Conservation (phyloP, 2,797 vertebrate species). For the Hyperoplus immaculatus region DNA sequence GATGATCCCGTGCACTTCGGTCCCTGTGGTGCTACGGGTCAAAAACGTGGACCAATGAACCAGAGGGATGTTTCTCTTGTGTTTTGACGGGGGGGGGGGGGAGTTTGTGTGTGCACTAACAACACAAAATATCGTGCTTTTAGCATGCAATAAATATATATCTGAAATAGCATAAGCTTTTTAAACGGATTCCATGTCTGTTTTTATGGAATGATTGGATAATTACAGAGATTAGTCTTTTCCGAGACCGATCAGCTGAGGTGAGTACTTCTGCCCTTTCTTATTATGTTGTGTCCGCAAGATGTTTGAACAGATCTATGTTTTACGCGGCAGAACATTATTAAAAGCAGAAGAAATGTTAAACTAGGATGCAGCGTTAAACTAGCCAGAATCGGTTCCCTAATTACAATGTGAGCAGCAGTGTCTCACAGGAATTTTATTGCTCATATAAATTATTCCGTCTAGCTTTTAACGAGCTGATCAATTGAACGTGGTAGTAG, state of each 20-base stretch:
- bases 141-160: conserved; percentile 86
- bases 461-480: conserved; percentile 26
- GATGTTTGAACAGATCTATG: conserved; percentile 23
- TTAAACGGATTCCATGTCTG: conserved; percentile 63
- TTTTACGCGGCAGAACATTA: conserved; percentile 18
- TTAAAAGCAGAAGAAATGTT: conserved; percentile 29
- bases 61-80: conserved; percentile 22
- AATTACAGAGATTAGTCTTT: conserved; percentile 19
- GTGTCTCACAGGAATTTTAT: conserved; percentile 19
- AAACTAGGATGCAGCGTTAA: conserved; percentile 20
- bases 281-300: background rate
- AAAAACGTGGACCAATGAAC: conserved; percentile 94
- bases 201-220: conserved; percentile 41
- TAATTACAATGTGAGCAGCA: conserved; percentile 30
- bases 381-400: conserved; percentile 16
- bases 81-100: conserved; percentile 29
- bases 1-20: conserved; percentile 99
- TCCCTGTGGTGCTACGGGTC: conserved; percentile 96
- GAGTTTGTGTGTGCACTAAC: conserved; percentile 44
- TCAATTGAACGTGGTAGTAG: background rate
- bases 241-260: background rate
- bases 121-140: conserved; percentile 70
- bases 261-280: background rate
- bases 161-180: conserved; percentile 78
- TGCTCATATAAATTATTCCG: conserved; percentile 13